These are phyloP conservation scores for Benthosema pterotum DNA, from an alignment of 2,797 vertebrate species.

Conservation along the genomic window DNA sequence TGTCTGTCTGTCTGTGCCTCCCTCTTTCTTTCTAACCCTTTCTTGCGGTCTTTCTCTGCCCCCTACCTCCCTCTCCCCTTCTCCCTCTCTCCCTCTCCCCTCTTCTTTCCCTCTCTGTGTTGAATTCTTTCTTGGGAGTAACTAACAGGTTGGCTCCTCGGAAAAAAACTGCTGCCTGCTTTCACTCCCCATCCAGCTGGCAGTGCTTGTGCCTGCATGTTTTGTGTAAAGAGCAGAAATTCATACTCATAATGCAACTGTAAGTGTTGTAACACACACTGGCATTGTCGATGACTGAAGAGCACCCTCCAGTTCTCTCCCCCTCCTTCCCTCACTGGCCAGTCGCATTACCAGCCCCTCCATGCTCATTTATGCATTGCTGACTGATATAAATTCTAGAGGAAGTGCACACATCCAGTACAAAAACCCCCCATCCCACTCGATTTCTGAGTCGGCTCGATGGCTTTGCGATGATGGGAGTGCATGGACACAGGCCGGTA, in stretches of 20 bases:
- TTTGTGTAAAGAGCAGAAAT: constrained; percentile 44
- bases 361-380: constrained; percentile 53
- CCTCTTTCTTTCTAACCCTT: too few species aligned
- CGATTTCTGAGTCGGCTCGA: constrained; percentile 18
- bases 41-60: too few species aligned
- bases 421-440: constrained; percentile 19
- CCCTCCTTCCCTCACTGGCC: constrained; percentile 38
- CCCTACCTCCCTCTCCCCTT: too few species aligned
- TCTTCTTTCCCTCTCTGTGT: too few species aligned
- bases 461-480: constrained; percentile 4
- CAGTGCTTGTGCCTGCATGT: constrained; percentile 13
- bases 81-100: too few species aligned
- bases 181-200: constrained; percentile 16
- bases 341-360: constrained; percentile 33
- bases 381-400: constrained; percentile 30
- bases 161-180: not conserved
- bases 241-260: constrained; percentile 63
- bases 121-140: constrained; percentile 41
- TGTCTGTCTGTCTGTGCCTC: constrained; percentile 20
- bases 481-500: constrained; percentile 21
- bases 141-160: constrained; percentile 11
- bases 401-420: constrained; percentile 12
- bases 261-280: constrained; percentile 69
- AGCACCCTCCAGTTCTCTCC: constrained; percentile 35
- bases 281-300: constrained; percentile 58